Percentiles rank a stretch among this genome's conserved stretches.
Conservation (phyloP, 2,113 vertebrate genomes). For the human region DNA sequence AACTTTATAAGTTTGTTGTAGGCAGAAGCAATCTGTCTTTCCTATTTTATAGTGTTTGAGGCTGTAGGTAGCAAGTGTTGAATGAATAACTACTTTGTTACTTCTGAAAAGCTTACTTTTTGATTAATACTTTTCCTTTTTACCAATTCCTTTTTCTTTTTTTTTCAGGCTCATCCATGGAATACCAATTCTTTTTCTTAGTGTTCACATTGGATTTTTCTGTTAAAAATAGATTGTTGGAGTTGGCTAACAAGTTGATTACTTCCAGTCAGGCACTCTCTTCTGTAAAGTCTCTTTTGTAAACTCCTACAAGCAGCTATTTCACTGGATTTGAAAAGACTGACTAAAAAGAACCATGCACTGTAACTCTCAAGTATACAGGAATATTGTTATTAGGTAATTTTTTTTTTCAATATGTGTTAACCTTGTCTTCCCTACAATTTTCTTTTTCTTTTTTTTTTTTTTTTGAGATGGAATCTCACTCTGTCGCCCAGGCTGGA, state of each 20-base stretch:
- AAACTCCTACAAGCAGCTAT: background rate
- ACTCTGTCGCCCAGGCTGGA: no score
- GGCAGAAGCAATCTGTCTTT: background rate
- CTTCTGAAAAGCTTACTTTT: background rate
- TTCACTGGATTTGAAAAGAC: background rate
- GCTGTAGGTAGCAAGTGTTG: background rate
- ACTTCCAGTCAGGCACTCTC: background rate
- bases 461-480: no score
- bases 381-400: background rate
- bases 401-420: background rate
- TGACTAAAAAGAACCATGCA: background rate
- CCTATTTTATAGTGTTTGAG: background rate
- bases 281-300: background rate
- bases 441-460: background rate
- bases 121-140: background rate
- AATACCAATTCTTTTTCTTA: background rate
- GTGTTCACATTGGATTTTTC: background rate
- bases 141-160: background rate
- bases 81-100: background rate
- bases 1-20: background rate
- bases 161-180: background rate
- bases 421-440: background rate
- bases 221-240: background rate
- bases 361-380: background rate
- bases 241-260: background rate